Evolutionary conservation across 2,888 invertebrate genomes (phyloP), one percentile per base, ranked within the genome.

Genomic region (Frankliniella fusca): DNA sequence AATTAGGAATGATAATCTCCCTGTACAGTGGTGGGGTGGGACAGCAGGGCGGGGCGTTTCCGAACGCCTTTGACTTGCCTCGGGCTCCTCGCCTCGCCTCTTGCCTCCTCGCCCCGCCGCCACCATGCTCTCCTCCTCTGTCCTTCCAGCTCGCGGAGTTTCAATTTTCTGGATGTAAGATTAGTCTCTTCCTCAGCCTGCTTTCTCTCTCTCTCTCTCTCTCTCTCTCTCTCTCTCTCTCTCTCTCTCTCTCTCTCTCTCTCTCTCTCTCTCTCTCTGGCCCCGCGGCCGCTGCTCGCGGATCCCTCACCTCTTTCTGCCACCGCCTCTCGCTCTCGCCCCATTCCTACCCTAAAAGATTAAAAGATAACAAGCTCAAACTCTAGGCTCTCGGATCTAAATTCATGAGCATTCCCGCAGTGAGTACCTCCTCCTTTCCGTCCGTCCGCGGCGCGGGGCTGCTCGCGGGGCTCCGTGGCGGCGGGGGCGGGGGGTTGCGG

Each of bases 161-260:
- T 76, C 70, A 76, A 76, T 76, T 76, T 76, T 23, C 70, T 76
- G 70, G 70, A 76, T 76, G 70, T 76, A 76, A 76, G 70, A 76
- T 76, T 76, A 76, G 70, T 76, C 70, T 12, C 10, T 76, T 61
- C 61, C 61, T n/a, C 20, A 15, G 61, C n/a, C n/a, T n/a, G 18
- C 61, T 61, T 5, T 54, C 54, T 54, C 54, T 54, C 54, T 54
- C 54, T 9, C 54, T 54, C 54, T 54, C 54, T 54, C 54, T 18
- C 12, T 54, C 54, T 54, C 54, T 54, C 54, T 54, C 54, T 54
- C 54, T 54, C 54, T 54, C 54, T 9, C 54, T 54, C 54, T 54
- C 54, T 54, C 54, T 54, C 54, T 54, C 54, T 54, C 10, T 54
- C 54, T 54, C 54, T 54, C 54, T 54, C 7, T 54, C 54, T 10